Evolutionary conservation across 2,113 vertebrate species (phyloP).

Genomic region (Thermophis baileyi): DNA sequence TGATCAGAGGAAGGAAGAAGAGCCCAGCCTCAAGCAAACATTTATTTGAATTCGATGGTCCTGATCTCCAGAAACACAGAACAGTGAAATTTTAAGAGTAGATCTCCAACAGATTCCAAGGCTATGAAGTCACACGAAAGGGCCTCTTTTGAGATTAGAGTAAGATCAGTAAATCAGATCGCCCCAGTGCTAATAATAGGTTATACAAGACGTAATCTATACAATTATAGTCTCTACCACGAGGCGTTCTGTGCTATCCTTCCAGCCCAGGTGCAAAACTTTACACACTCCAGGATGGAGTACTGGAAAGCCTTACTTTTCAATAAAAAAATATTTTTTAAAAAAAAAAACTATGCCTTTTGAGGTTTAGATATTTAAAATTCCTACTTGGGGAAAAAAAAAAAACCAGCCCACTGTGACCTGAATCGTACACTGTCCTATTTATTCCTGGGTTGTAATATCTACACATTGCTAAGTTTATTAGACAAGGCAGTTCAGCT

Average conservation of each 20-base stretch:
- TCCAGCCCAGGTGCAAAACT: neutral
- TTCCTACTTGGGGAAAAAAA: neutral
- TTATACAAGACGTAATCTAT: neutral
- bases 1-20: neutral
- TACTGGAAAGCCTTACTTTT: neutral
- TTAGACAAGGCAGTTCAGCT: neutral
- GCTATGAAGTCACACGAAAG: neutral
- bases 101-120: neutral
- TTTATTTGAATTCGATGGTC: neutral
- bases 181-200: neutral
- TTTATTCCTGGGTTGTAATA: neutral
- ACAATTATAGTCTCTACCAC: neutral
- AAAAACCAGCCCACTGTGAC: neutral
- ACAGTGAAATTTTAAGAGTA: neutral
- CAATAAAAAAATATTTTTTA: neutral
- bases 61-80: neutral
- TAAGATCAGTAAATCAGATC: neutral
- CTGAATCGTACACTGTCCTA: neutral
- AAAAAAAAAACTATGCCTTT: neutral
- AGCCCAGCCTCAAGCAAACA: neutral
- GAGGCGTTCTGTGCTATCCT: neutral
- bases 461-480: neutral
- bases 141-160: neutral
- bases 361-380: neutral
- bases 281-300: too few species aligned